Evolutionary conservation across 2,797 vertebrate species (phyloP), one percentile per base, ranked within the genome.

Genomic region (Hydrophis major): DNA sequence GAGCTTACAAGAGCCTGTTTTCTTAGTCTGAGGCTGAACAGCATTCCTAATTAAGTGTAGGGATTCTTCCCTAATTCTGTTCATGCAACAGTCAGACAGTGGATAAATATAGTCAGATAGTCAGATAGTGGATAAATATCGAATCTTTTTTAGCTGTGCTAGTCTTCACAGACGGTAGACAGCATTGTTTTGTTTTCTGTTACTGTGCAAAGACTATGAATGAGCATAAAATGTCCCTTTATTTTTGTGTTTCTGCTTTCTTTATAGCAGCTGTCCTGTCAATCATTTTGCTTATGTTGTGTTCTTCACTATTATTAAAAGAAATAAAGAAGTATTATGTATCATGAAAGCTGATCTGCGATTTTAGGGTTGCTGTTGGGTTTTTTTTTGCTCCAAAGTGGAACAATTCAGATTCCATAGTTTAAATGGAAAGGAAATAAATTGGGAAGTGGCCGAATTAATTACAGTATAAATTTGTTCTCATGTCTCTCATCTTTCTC

Each of bases 131-230:
- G 27, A 92, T 91, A 92, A 93, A 95, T 92, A 3, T 16, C 95
- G 57, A 47, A 47, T 47, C 92, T 55, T 91, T 92, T 86, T 94
- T 91, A 91, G 87, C 90, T 91, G 66, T 89, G 87, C 87, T 57
- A 83, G 57, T 89, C 69, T 89, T 63, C 57, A n/a, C 90, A 89
- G 90, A 86, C 0, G 6, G 53, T 42, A 83, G 57, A 47, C 87
- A 86, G 47, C 53, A 28, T 47, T 89, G 69, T 20, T 20, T 20
- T 32, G 25, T 53, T 57, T 78, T 55, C 42, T 69, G 37, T 86
- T 87, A 32, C 28, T 25, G 53, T 89, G 86, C 57, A 3, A 89
- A 37, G 95, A 94, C 37, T 87, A 92, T 63, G 37, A 90, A 22
- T 8, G 92, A 93, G 56, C 1, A 22, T 1, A 47, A 74, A 4